A percentile compares a stretch with the other conserved stretches of the same genome.
These are phyloP conservation scores for Aricia agestis DNA, from an alignment of 1,140 invertebrate species.

Conservation along the genomic window DNA sequence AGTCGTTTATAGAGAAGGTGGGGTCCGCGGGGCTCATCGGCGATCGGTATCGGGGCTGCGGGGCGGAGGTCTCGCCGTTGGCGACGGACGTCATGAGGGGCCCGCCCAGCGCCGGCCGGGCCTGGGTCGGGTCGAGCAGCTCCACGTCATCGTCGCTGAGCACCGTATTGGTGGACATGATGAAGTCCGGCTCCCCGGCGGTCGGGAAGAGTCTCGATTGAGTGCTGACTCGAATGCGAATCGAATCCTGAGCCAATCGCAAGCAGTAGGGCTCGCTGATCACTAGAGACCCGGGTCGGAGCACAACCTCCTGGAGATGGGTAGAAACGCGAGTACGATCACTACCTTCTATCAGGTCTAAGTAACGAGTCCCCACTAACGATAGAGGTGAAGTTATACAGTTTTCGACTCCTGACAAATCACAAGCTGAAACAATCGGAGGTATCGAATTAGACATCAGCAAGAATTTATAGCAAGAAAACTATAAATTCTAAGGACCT, in stretches of 20 bases:
- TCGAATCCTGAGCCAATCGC: conserved; percentile 82
- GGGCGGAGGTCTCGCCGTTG: conserved; percentile 74
- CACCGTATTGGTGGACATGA: conserved; percentile 94
- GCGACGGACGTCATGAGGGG: conserved; percentile 81
- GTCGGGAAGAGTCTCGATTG: conserved; percentile 90
- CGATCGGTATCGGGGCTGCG: conserved; percentile 47
- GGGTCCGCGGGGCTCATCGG: conserved; percentile 53
- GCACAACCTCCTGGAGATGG: conserved; percentile 86
- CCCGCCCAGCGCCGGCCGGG: conserved; percentile 74
- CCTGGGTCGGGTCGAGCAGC: conserved; percentile 54
- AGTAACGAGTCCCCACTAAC: conserved; percentile 81
- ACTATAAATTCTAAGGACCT: too few species aligned
- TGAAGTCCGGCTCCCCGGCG: conserved; percentile 86
- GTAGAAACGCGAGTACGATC: conserved; percentile 83
- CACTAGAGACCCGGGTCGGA: conserved; percentile 78
- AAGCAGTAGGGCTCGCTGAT: conserved; percentile 88
- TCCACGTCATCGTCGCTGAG: conserved; percentile 76
- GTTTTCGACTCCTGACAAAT: conserved; percentile 64
- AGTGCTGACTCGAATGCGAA: conserved; percentile 89
- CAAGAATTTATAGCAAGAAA: background rate
- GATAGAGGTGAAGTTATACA: conserved; percentile 56
- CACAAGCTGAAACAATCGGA: conserved; percentile 62
- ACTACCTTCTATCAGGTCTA: conserved; percentile 86
- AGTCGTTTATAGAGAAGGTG: conserved; percentile 69
- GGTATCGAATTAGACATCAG: background rate